A percentile compares a stretch with the other conserved stretches of the same genome.
These are phyloP conservation scores for Drosophila mayri DNA, from an alignment of 1,140 invertebrate genomes.

Conservation along the genomic window DNA sequence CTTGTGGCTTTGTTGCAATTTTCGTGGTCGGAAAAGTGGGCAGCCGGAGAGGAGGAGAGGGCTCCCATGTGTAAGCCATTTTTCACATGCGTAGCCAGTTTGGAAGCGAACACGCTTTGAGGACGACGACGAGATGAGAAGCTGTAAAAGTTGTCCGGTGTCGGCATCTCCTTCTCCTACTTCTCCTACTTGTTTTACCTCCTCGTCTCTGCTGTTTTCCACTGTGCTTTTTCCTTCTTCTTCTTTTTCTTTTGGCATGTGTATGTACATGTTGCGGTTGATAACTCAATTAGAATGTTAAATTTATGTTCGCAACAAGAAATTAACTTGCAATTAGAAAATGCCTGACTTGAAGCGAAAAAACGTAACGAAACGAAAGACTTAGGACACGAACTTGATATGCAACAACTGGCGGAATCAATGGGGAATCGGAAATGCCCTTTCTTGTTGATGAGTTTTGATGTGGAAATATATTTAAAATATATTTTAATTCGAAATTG, in stretches of 20 bases:
- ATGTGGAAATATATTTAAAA: background rate
- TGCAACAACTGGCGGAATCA: constrained; percentile 7
- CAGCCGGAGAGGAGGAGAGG: constrained; percentile 3
- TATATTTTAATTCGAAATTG: background rate
- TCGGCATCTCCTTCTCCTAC: constrained; percentile 57
- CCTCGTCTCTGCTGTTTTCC: constrained; percentile 3
- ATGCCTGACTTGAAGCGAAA: constrained; percentile 57
- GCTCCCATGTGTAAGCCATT: constrained; percentile 64
- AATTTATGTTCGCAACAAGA: constrained; percentile 83
- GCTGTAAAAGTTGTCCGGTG: constrained; percentile 76
- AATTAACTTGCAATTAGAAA: constrained; percentile 84
- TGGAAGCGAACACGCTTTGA: constrained; percentile 50
- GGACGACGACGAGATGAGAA: constrained; percentile 47
- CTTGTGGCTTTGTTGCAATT: constrained; percentile 51
- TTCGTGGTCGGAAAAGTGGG: constrained; percentile 44
- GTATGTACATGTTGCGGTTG: constrained; percentile 79
- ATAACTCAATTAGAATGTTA: constrained; percentile 84
- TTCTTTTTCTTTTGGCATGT: constrained; percentile 48
- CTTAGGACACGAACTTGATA: constrained; percentile 79
- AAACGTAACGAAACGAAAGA: constrained; percentile 69
- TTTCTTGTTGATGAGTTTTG: background rate
- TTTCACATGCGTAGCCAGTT: constrained; percentile 82
- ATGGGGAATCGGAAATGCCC: constrained; percentile 29
- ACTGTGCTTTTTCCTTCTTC: background rate
- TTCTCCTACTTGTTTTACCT: constrained; percentile 52